A percentile compares a stretch with the other conserved stretches of the same genome.
These are phyloP conservation scores for Drosophila melanogaster DNA, from an alignment of 1,140 invertebrate species.

Conservation along the genomic window Release_6_plus_ISO1_MT NT_033779.5:4142501-4143000, in stretches of 20 bases:
- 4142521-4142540: slow-evolving; percentile 70
- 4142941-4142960: slow-evolving; percentile 39
- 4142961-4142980: slow-evolving; percentile 10
- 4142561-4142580: slow-evolving; percentile 83
- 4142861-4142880: slow-evolving; percentile 34
- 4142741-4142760: not conserved
- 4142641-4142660: not conserved
- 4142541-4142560: slow-evolving; percentile 56
- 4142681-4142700: slow-evolving; percentile 81
- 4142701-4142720: slow-evolving; percentile 79
- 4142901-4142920: slow-evolving; percentile 23
- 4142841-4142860: slow-evolving; percentile 54
- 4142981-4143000: slow-evolving; percentile 21
- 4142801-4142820: slow-evolving; percentile 77
- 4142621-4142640: slow-evolving; percentile 31
- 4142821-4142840: slow-evolving; percentile 61
- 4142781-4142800: slow-evolving; percentile 62
- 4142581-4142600: slow-evolving; percentile 77
- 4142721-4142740: slow-evolving; percentile 45
- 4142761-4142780: slow-evolving; percentile 32
- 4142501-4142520: slow-evolving; percentile 82
- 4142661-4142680: slow-evolving; percentile 62
- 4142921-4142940: slow-evolving; percentile 28
- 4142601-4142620: slow-evolving; percentile 51
- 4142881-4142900: slow-evolving; percentile 51